Evolutionary conservation across 1,140 invertebrate genomes (phyloP), one percentile per base, ranked within the genome.

Genomic region (Neuroterus valhalla): DNA sequence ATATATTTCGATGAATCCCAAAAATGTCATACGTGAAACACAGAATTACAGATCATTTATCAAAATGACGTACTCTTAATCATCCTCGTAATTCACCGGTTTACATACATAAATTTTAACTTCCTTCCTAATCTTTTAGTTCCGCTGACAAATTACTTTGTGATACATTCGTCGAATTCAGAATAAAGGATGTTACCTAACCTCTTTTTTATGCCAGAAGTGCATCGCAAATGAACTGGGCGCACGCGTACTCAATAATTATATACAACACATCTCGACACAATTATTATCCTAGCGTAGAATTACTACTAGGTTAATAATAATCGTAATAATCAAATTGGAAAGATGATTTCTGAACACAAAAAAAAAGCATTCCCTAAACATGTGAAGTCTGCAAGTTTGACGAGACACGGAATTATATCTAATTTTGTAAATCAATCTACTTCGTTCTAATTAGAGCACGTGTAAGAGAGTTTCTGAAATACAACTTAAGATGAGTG

Each of bases 401-500:
- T 71, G 26, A 38, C 31, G 10, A 17, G 15, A 19, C 31, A 6
- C 72, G 17, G 11, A 38, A 44, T 19, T 6, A 44, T 11, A 21
- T 71, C 69, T 72, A 72, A 71, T 76, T 46, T 73, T 48, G 46
- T 19, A 4, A 17, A n/a, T 48, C 15, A 48, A 48, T 48, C 12
- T 26, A 11, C 70, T 68, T 66, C 72, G 42, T 66, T 45, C 70
- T 72, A 76, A 76, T 72, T 71, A 66, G 74, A 80, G 48, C 68
- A 72, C 74, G 75, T 71, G 74, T 69, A 42, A 68, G 12, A 21
- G 38, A 43, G 23, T 70, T 21, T 42, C 19, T 48, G 42, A 70
- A 46, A 66, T 19, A 38, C 38, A 14, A 70, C 14, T 42, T 2
- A 67, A 38, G 23, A 48, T 15, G 23, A 73, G 12, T 44, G 38